Base-by-base conservation (phyloP, 2,888 invertebrate genomes). In the Eumacrocentrus americanus region DNA sequence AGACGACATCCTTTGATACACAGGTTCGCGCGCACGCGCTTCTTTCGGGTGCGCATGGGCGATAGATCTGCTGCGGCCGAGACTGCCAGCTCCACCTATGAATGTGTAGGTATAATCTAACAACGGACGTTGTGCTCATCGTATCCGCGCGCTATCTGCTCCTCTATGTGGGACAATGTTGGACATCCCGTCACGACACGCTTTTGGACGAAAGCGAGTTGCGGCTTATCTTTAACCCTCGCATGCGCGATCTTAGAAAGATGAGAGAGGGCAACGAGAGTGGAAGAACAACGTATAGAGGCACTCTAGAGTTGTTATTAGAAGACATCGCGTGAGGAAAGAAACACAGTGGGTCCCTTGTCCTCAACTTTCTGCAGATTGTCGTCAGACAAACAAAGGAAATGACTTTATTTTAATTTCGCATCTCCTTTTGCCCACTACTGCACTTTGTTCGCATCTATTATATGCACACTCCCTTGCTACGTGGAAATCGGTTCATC, bases 171-270 rank as follows among this genome's bases (percentile, higher is more conserved):
- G 9, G n/a, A 38, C 38, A 11, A 47, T 7, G 40, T 57, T 38
- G 60, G 71, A 76, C 72, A 71, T 73, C 70, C 70, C 72, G 74
- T 73, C 71, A 72, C 73, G 76, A 72, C 70, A 74, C 66, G 61
- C 44, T 60, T 61, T 52, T 57, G 62, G 38, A 61, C 60, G 60
- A 57, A 57, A 54, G 61, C 25, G n/a, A n/a, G n/a, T n/a, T n/a
- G n/a, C n/a, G 53, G 56, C 58, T 76, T 76, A 78, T 78, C 78
- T 73, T 48, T 35, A 18, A 50, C 52, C 64, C 60, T 77, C 68
- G 77, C 77, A 75, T 77, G 77, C 65, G 70, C 68, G 67, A 77
- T 77, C 76, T 73, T 46, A 52, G 50, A n/a, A n/a, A n/a, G n/a
- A n/a, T n/a, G n/a, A n/a, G n/a, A n/a, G n/a, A 61, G 62, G 53